A percentile compares a stretch with the other conserved stretches of the same genome.
phyloP scores from a whole-genome alignment of 1,140 invertebrate species.

The Leptopilina clavipes region DNA sequence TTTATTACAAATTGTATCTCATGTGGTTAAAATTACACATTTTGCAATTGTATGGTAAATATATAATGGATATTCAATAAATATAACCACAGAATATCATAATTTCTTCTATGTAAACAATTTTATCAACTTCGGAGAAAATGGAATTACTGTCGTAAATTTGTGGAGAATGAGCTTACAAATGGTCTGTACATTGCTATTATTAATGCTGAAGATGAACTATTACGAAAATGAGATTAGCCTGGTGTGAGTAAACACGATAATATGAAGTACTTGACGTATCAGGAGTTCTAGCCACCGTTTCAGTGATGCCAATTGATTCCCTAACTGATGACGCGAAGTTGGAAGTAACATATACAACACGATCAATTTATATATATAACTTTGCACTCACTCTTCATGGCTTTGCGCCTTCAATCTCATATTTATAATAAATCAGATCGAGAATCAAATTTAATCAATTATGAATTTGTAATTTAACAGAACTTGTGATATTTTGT shows the following conservation, averaged over 20 bases:
- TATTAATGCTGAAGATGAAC: slow-evolving; percentile 2
- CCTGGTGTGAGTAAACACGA: slow-evolving; percentile 26
- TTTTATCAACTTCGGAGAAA: not conserved
- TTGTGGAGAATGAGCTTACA: slow-evolving; percentile 4
- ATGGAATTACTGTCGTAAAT: not conserved
- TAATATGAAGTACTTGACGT: slow-evolving; percentile 11
- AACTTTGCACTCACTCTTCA: not conserved
- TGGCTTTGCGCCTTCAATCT: too few relatives aligned
- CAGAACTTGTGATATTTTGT: too few relatives aligned
- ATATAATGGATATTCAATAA: too few relatives aligned
- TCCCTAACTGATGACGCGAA: slow-evolving; percentile 22
- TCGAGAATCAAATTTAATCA: too few relatives aligned
- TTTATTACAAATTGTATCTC: too few relatives aligned
- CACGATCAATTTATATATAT: not conserved
- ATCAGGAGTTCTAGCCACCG: slow-evolving; percentile 1
- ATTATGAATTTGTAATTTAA: too few relatives aligned
- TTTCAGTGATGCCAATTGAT: slow-evolving; percentile 30
- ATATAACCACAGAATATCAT: not conserved
- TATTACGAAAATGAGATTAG: not conserved
- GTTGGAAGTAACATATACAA: not conserved
- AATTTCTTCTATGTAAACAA: not conserved
- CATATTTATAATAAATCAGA: too few relatives aligned
- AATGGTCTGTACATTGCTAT: slow-evolving; percentile 9
- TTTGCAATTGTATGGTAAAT: too few relatives aligned
- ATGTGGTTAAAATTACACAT: too few relatives aligned